Conservation (phyloP, 2,113 vertebrate genomes). For the Pangasianodon gigas region DNA sequence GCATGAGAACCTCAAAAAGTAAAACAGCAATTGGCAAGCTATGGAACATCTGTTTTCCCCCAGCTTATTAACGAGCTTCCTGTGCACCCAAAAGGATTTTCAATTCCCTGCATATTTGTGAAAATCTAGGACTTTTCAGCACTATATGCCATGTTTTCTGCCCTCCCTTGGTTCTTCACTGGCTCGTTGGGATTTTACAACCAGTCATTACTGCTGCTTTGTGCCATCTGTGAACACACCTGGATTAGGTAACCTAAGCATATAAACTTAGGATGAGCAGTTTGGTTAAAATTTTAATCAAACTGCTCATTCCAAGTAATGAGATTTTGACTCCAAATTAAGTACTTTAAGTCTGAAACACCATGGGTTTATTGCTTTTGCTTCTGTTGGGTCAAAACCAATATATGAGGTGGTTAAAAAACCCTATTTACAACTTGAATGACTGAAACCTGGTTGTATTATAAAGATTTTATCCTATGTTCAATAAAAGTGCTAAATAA, state of each 20-base stretch:
- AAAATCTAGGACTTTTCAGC: not conserved
- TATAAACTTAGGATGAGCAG: not conserved
- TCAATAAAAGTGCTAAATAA: not conserved
- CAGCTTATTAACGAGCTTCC: not conserved
- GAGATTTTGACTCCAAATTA: not conserved
- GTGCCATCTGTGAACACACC: not conserved
- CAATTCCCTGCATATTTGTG: not conserved
- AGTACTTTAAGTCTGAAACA: not conserved
- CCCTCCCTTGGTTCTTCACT: not conserved
- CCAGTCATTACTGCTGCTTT: not conserved
- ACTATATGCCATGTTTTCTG: not conserved
- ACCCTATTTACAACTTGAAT: not conserved
- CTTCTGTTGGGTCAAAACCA: not conserved
- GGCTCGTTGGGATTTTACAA: not conserved
- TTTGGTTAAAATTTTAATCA: not conserved
- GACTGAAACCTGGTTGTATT: not conserved
- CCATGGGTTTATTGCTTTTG: not conserved
- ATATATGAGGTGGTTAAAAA: not conserved
- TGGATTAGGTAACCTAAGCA: not conserved
- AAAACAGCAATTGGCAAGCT: not conserved
- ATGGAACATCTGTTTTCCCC: not conserved
- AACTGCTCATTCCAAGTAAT: not conserved
- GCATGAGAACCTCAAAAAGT: not conserved
- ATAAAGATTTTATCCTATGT: not conserved
- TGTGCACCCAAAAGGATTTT: not conserved